A percentile compares a stretch with the other conserved stretches of the same genome.
Evolutionary conservation across 1,140 invertebrate genomes (phyloP).

Genomic region (Maniola jurtina): DNA sequence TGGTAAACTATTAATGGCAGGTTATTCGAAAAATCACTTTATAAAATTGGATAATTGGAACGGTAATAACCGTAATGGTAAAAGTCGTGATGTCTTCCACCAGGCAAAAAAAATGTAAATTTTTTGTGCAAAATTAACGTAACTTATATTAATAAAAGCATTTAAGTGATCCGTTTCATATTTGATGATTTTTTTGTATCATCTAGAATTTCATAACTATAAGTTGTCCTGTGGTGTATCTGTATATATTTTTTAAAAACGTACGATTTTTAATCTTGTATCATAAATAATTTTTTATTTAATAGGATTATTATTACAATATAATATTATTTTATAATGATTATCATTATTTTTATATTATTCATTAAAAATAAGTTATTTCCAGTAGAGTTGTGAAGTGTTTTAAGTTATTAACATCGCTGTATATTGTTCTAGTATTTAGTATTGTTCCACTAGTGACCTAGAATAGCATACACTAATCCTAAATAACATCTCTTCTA

Average conservation of each 20-base stretch:
- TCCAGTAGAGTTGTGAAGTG: background rate
- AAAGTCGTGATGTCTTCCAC: slow-evolving; percentile 42
- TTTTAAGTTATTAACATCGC: background rate
- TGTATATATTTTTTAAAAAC: background rate
- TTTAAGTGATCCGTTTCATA: slow-evolving; percentile 11
- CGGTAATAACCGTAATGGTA: slow-evolving; percentile 8
- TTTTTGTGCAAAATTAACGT: slow-evolving; percentile 29
- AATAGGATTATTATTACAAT: background rate
- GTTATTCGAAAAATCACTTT: background rate
- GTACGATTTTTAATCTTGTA: background rate
- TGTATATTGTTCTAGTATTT: background rate
- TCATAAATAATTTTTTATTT: background rate
- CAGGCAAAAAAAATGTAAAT: slow-evolving; percentile 32
- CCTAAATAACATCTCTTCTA: slow-evolving; percentile 2
- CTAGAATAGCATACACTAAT: slow-evolving; percentile 2
- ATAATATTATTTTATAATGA: slow-evolving; percentile 16
- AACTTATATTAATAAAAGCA: slow-evolving; percentile 7
- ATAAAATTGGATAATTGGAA: background rate
- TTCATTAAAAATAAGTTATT: slow-evolving; percentile 4
- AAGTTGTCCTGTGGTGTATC: background rate
- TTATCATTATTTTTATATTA: slow-evolving; percentile 1
- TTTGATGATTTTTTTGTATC: slow-evolving; percentile 1
- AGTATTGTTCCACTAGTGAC: background rate
- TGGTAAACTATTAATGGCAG: background rate
- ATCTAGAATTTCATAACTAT: background rate